Evolutionary conservation across 2,888 invertebrate genomes (phyloP).

Genomic region (Sphecodes monilicornis): DNA sequence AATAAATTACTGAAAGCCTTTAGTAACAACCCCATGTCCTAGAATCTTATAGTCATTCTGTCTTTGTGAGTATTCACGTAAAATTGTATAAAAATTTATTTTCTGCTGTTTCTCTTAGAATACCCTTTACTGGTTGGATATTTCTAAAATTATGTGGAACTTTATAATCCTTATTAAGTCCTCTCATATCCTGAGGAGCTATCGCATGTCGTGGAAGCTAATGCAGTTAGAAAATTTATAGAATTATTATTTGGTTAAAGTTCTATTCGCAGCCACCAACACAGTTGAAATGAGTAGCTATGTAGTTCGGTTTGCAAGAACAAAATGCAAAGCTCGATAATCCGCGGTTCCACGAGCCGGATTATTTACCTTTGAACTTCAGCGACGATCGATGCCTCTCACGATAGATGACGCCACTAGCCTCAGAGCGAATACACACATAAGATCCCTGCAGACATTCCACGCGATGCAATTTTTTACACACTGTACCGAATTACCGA

Average conservation of each 20-base stretch:
- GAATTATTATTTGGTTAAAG: background rate
- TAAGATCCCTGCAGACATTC: background rate
- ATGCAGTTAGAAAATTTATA: background rate
- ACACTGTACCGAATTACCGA: background rate
- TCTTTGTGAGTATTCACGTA: no score
- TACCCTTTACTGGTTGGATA: background rate
- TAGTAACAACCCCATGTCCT: no score
- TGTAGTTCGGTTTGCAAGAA: background rate
- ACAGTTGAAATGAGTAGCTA: background rate
- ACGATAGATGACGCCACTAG: constrained; percentile 14
- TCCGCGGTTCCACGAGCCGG: background rate
- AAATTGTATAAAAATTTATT: no score
- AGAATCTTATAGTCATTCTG: no score
- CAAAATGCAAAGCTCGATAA: constrained; percentile 18
- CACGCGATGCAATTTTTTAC: background rate
- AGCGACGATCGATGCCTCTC: background rate
- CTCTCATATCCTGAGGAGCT: background rate
- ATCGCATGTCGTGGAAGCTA: background rate
- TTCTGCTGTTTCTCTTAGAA: background rate
- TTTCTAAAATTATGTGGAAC: background rate
- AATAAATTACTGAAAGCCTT: background rate
- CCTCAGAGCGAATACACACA: background rate
- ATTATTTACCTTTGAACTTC: constrained; percentile 13
- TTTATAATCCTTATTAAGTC: background rate
- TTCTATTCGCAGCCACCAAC: background rate